A percentile compares a stretch with the other conserved stretches of the same genome.
Evolutionary conservation across 2,113 vertebrate genomes (phyloP).

Genomic region (Columba janthina): DNA sequence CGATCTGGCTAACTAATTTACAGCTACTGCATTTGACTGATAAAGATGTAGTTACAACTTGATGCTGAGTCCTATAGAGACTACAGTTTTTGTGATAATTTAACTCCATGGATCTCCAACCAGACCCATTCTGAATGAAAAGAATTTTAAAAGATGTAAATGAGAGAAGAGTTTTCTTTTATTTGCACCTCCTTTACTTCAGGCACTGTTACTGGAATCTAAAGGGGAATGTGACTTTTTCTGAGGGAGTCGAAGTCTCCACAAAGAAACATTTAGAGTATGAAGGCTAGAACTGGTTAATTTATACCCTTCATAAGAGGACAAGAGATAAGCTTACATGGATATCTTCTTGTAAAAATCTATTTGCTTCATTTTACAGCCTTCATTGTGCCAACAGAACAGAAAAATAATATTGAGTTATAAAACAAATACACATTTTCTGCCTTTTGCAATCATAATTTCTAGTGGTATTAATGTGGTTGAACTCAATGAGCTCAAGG

Average conservation of each 20-base stretch:
- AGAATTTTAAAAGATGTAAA: background rate
- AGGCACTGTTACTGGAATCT: background rate
- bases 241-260: background rate
- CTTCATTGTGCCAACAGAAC: background rate
- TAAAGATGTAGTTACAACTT: background rate
- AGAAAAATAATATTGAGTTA: background rate
- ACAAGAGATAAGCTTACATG: background rate
- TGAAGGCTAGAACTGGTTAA: background rate
- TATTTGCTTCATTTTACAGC: background rate
- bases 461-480: background rate
- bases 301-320: background rate
- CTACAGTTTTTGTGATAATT: background rate
- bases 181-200: background rate
- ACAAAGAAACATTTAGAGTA: background rate
- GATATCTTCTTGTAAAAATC: background rate
- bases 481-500: background rate
- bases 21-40: background rate
- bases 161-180: background rate
- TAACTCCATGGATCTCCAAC: background rate
- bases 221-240: background rate
- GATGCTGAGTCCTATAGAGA: background rate
- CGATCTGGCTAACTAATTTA: background rate
- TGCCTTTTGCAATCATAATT: background rate
- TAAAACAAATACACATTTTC: background rate
- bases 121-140: background rate